These are phyloP conservation scores for Lasioglossum pauxillum DNA, from an alignment of 2,888 invertebrate species.

Conservation along the genomic window DNA sequence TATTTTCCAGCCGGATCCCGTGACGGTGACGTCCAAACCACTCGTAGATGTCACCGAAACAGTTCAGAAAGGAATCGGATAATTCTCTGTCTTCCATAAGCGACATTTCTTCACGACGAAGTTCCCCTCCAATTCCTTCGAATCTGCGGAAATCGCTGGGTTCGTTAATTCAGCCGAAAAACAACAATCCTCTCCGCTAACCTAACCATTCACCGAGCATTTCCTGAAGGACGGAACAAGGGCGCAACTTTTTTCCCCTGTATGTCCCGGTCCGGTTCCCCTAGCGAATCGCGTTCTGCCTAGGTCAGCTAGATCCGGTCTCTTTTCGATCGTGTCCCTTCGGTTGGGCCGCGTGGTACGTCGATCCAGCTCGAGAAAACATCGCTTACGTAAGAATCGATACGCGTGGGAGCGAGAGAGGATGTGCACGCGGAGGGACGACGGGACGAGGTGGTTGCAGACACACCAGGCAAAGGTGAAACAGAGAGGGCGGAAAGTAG, in stretches of 20 bases:
- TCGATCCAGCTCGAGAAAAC: constrained; percentile 70
- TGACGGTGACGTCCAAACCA: neutral
- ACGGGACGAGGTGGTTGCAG: constrained; percentile 50
- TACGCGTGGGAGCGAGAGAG: constrained; percentile 61
- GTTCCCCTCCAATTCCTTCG: constrained; percentile 14
- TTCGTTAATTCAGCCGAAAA: constrained; percentile 53
- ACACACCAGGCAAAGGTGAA: constrained; percentile 21
- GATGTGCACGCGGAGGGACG: constrained; percentile 47
- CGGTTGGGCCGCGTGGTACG: constrained; percentile 31
- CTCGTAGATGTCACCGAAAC: neutral
- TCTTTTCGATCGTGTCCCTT: constrained; percentile 29
- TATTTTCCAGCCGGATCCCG: neutral
- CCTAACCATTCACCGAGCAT: constrained; percentile 26
- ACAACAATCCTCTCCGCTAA: constrained; percentile 43
- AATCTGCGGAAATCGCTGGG: constrained; percentile 55
- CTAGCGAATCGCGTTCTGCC: constrained; percentile 61
- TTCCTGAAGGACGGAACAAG: constrained; percentile 47
- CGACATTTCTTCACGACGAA: neutral
- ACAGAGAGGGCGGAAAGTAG: constrained; percentile 21
- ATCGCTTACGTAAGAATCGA: constrained; percentile 75
- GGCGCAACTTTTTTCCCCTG: constrained; percentile 33
- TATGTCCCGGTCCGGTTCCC: constrained; percentile 8
- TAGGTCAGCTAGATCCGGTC: constrained; percentile 67
- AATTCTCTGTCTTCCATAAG: neutral
- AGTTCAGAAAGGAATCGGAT: neutral